These are phyloP conservation scores for Alviniconcha marisindica DNA, from an alignment of 1,140 invertebrate genomes.

Conservation along the genomic window DNA sequence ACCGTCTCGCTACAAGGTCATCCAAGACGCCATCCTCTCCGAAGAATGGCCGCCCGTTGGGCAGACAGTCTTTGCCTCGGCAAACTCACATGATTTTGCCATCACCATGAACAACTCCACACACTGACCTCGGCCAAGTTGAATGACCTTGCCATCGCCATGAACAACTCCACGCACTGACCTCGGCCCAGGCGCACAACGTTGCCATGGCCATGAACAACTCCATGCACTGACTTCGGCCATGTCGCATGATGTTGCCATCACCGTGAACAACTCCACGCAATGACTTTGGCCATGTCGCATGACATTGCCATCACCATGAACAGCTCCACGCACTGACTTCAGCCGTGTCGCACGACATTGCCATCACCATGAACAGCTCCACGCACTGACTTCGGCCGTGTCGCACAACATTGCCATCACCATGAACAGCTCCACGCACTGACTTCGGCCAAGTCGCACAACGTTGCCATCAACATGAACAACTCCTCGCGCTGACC, in stretches of 20 bases:
- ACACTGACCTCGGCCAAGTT: background rate
- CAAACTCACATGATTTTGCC: background rate
- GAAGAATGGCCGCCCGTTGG: constrained; percentile 65
- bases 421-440: too few relatives aligned
- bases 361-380: too few relatives aligned
- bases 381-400: too few relatives aligned
- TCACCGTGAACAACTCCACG: too few relatives aligned
- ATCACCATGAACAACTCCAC: background rate
- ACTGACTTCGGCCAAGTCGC: constrained; percentile 24
- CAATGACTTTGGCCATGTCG: too few relatives aligned
- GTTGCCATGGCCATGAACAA: too few relatives aligned
- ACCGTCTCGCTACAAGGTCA: constrained; percentile 52
- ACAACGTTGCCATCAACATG: background rate
- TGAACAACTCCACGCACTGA: background rate
- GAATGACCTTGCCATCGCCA: background rate
- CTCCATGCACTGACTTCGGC: too few relatives aligned
- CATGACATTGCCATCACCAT: too few relatives aligned
- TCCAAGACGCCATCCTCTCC: constrained; percentile 55
- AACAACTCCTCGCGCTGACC: background rate
- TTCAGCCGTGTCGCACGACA: too few relatives aligned
- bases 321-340: too few relatives aligned
- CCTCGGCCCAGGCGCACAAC: background rate
- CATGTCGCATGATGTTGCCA: background rate
- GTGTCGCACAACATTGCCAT: too few relatives aligned
- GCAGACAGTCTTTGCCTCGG: constrained; percentile 50